Conservation (phyloP, 2,888 invertebrate genomes). For the Polylopha cassiicola region DNA sequence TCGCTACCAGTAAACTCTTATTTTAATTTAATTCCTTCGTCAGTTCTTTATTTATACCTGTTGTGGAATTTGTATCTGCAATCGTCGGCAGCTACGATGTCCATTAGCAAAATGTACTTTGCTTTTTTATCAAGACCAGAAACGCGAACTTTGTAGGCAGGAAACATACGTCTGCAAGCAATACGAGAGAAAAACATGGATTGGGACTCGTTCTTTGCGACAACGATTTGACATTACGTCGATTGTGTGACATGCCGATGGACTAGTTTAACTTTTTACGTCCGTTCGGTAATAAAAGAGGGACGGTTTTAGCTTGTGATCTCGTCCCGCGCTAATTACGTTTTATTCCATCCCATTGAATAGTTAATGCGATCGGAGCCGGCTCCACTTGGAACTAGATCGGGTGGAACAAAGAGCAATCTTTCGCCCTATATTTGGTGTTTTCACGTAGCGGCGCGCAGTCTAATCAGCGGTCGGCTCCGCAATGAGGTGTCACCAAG, state of each 20-base stretch:
- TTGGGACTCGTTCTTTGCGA: slow-evolving; percentile 69
- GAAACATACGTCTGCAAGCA: slow-evolving; percentile 97
- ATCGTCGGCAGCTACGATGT: slow-evolving; percentile 97
- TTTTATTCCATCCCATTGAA: slow-evolving; percentile 24
- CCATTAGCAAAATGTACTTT: slow-evolving; percentile 98
- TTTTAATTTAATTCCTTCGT: slow-evolving; percentile 71
- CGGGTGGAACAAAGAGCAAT: slow-evolving; percentile 27
- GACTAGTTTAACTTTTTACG: slow-evolving; percentile 64
- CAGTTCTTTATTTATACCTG: slow-evolving; percentile 80
- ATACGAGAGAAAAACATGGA: slow-evolving; percentile 75
- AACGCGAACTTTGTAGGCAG: slow-evolving; percentile 97
- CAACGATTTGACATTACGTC: slow-evolving; percentile 73
- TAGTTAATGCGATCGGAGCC: slow-evolving; percentile 9
- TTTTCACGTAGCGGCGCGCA: slow-evolving; percentile 28
- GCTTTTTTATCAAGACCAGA: slow-evolving; percentile 97
- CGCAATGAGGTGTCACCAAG: slow-evolving; percentile 53
- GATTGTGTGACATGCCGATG: slow-evolving; percentile 69
- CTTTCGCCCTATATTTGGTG: slow-evolving; percentile 29
- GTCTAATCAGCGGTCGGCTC: slow-evolving; percentile 37
- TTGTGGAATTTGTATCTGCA: slow-evolving; percentile 96
- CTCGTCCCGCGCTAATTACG: slow-evolving; percentile 54
- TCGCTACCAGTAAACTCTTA: slow-evolving; percentile 48
- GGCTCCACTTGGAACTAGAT: slow-evolving; percentile 15
- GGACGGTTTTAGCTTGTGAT: slow-evolving; percentile 70
- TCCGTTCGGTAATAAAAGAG: slow-evolving; percentile 45